phyloP scores from a whole-genome alignment of 2,888 invertebrate species.

The Pristionchus maxplancki region DNA sequence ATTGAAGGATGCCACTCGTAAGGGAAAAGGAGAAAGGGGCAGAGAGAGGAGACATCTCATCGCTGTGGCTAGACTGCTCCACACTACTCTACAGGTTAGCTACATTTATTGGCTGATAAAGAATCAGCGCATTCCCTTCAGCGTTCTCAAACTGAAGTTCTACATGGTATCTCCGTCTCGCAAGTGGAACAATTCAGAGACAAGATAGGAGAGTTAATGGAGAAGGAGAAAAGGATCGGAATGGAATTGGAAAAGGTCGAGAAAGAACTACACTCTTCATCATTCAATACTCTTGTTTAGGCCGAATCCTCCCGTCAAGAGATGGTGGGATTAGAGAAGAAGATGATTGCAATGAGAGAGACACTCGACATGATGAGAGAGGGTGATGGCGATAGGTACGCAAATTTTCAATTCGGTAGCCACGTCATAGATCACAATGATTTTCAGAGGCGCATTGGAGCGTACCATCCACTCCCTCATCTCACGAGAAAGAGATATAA shows the following conservation, averaged over 20 bases:
- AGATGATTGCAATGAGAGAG: conserved; percentile 4
- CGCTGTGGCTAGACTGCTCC: conserved; percentile 53
- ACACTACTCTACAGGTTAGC: conserved; percentile 52
- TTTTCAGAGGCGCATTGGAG: background rate
- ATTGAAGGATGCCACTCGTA: conserved; percentile 42
- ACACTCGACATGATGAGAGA: conserved; percentile 35
- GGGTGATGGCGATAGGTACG: conserved; percentile 15
- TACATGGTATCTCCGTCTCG: conserved; percentile 44
- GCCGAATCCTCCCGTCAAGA: conserved; percentile 15
- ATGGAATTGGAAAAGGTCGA: conserved; percentile 2
- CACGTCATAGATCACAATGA: background rate
- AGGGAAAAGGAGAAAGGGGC: conserved; percentile 44
- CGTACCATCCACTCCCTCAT: conserved; percentile 42
- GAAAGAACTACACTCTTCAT: background rate
- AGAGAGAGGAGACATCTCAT: conserved; percentile 56
- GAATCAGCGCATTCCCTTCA: background rate
- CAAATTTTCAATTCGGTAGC: background rate
- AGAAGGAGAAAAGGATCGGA: conserved; percentile 19
- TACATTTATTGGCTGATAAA: background rate
- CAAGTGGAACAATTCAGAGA: conserved; percentile 51
- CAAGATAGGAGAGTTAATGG: conserved; percentile 44
- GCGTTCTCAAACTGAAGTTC: conserved; percentile 44
- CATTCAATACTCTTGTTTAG: background rate
- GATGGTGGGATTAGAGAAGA: conserved; percentile 3
- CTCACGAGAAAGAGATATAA: background rate